Evolutionary conservation across 2,797 vertebrate species (phyloP).

Genomic region (Balearica regulorum): DNA sequence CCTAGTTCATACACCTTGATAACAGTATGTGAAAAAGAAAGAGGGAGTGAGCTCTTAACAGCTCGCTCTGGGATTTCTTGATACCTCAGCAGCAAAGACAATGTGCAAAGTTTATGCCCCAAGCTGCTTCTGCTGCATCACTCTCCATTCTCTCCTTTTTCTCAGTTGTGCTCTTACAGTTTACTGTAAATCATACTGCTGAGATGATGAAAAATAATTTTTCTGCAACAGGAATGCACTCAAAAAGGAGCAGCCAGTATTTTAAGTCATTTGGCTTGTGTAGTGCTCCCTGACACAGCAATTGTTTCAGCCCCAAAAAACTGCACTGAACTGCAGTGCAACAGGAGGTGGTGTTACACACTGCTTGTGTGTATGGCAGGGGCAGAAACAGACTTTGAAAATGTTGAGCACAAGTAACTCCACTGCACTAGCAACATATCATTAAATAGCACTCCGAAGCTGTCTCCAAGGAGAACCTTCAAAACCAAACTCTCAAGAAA

Average conservation of each 20-base stretch:
- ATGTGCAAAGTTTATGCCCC: neutral
- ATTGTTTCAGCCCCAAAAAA: neutral
- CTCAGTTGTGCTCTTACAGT: neutral
- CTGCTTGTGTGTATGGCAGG: neutral
- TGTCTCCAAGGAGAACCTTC: neutral
- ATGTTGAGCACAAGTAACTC: neutral
- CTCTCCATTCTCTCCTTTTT: neutral
- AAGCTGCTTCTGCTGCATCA: neutral
- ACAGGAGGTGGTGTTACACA: neutral
- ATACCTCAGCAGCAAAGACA: neutral
- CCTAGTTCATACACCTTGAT: neutral
- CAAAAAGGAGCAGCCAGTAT: neutral
- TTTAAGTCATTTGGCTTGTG: neutral
- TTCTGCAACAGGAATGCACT: neutral
- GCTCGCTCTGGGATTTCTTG: neutral
- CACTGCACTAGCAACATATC: neutral
- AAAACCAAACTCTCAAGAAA: neutral
- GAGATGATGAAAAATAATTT: neutral
- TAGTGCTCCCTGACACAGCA: neutral
- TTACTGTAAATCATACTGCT: neutral
- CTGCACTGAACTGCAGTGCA: neutral
- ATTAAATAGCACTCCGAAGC: neutral
- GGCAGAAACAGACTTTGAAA: neutral
- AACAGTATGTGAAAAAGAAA: neutral
- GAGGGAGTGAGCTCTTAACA: neutral